These are phyloP conservation scores for Odontamblyopus rebecca DNA, from an alignment of 2,797 vertebrate species.

Conservation along the genomic window DNA sequence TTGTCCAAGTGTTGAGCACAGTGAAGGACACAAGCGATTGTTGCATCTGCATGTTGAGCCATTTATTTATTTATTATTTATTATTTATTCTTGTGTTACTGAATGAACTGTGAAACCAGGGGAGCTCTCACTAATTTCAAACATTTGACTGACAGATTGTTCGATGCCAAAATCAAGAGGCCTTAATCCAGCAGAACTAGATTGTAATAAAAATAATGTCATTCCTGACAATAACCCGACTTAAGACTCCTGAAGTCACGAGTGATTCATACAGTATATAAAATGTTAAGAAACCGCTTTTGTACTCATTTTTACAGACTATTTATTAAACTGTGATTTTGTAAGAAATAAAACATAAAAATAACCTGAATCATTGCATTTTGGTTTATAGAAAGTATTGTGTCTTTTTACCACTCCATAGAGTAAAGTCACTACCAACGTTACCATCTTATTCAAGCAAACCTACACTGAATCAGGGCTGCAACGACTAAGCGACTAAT, in stretches of 20 bases:
- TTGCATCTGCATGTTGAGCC: slow-evolving; percentile 72
- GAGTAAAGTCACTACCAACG: no score
- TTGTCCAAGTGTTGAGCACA: slow-evolving; percentile 54
- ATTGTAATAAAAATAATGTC: slow-evolving; percentile 72
- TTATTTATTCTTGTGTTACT: slow-evolving; percentile 46
- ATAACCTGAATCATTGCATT: slow-evolving; percentile 28
- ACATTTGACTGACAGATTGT: slow-evolving; percentile 81
- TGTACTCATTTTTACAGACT: slow-evolving; percentile 85
- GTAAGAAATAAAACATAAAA: slow-evolving; percentile 74
- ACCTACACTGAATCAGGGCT: no score
- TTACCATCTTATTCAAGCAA: no score
- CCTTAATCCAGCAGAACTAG: slow-evolving; percentile 84
- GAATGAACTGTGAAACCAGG: slow-evolving; percentile 77
- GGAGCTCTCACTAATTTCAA: slow-evolving; percentile 73
- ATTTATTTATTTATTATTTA: slow-evolving; percentile 60
- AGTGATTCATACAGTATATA: slow-evolving; percentile 75
- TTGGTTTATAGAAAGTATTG: neutral
- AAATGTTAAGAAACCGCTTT: slow-evolving; percentile 78
- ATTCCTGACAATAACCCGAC: slow-evolving; percentile 68
- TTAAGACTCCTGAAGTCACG: slow-evolving; percentile 72
- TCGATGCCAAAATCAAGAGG: slow-evolving; percentile 85
- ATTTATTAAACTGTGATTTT: slow-evolving; percentile 88
- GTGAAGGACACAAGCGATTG: slow-evolving; percentile 37
- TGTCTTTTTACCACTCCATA: no score
- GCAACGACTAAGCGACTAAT: no score